Base-by-base conservation (phyloP, 2,113 vertebrate genomes). In the Rhineura floridana region DNA sequence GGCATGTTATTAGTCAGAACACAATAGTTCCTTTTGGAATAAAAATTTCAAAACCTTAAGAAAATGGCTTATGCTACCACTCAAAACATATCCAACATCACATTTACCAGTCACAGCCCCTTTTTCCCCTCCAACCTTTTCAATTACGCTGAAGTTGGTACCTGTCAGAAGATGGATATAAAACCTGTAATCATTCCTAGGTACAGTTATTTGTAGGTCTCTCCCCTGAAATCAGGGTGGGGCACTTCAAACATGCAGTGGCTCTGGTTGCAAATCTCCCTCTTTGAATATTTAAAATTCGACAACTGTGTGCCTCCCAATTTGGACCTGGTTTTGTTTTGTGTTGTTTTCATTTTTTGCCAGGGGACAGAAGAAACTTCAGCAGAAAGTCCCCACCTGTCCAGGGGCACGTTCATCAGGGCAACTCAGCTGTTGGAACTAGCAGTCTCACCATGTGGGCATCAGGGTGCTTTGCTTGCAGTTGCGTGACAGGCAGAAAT, bases 131-230 rank as follows among this genome's bases (percentile, higher is more conserved):
- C n/a, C n/a, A n/a, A n/a, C n/a, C n/a, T n/a, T n/a, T n/a, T n/a
- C n/a, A n/a, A n/a, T n/a, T 11, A 55, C 17, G 52, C 52, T 55
- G 12, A 55, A 55, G 12, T 17, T 55, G 52, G 52, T 55, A 55
- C 52, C 65, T 67, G 9, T 30, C 30, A 2, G 28, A 30, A 67
- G 23, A 67, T 63, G 25, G 2, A 52, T n/a, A n/a, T n/a, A 13
- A 17, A 1, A 30, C 4, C 39, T 23, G 39, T 3, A 44, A 44
- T 9, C 10, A 0, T 0, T 28, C 7, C 30, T n/a, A 6, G 48
- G 0, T 3, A 11, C 33, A 39, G 10, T 55, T 3, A 52, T 52
- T n/a, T 7, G 21, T 42, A 28, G 21, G 3, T 81, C 52, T 23
- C 39, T 12, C 52, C 12, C 52, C 79, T 62, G n/a, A 11, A 39